Conservation (phyloP, 2,888 invertebrate species). For the Biston stratarius region DNA sequence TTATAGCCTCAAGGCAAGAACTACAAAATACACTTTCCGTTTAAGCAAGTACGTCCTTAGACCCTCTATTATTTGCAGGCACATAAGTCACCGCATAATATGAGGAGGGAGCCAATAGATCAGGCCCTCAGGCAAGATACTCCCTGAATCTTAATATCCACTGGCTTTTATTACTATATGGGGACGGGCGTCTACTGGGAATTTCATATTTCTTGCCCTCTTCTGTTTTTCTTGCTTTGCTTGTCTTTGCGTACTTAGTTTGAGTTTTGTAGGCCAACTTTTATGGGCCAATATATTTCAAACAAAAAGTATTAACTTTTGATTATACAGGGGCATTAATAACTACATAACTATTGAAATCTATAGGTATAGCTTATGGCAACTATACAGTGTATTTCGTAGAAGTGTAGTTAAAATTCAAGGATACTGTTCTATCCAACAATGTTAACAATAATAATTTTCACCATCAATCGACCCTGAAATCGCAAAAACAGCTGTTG, state of each 20-base stretch:
- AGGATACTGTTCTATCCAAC: too few relatives aligned
- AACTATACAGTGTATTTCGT: too few relatives aligned
- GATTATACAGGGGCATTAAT: too few relatives aligned
- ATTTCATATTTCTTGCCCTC: slow-evolving; percentile 34
- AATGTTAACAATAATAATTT: too few relatives aligned
- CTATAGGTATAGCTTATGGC: too few relatives aligned
- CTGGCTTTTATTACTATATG: slow-evolving; percentile 69
- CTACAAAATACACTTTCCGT: slow-evolving; percentile 21
- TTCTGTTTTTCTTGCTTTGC: slow-evolving; percentile 26
- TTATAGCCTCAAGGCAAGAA: slow-evolving; percentile 6
- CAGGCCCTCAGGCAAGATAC: slow-evolving; percentile 69
- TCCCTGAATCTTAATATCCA: slow-evolving; percentile 74
- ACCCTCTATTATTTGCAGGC: slow-evolving; percentile 46
- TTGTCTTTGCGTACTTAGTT: not conserved
- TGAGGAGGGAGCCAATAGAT: slow-evolving; percentile 59
- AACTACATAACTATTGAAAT: too few relatives aligned
- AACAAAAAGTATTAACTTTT: too few relatives aligned
- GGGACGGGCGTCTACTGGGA: slow-evolving; percentile 30
- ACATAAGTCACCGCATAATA: slow-evolving; percentile 45
- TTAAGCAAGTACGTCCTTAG: slow-evolving; percentile 28
- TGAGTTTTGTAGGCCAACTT: too few relatives aligned
- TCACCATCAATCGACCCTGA: too few relatives aligned
- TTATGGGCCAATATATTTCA: too few relatives aligned
- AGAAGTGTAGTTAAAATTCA: too few relatives aligned
- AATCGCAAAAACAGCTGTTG: too few relatives aligned